Percentiles rank a stretch among this genome's conserved stretches.
These are phyloP conservation scores for Nysson spinosus DNA, from an alignment of 2,888 invertebrate genomes.

Conservation along the genomic window DNA sequence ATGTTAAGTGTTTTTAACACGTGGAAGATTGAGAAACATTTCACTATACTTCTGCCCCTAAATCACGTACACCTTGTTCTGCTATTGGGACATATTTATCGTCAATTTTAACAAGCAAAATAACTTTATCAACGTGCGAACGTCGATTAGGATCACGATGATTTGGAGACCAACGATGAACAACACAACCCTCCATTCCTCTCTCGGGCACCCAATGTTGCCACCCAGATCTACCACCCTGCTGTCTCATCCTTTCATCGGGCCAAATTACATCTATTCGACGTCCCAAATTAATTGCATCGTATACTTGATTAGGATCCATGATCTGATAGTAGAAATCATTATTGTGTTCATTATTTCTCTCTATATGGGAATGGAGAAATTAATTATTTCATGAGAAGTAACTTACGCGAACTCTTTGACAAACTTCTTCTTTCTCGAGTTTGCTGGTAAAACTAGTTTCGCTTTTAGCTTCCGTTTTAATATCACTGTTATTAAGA, in stretches of 20 bases:
- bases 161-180: slow-evolving; percentile 96
- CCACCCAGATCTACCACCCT: slow-evolving; percentile 94
- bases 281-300: slow-evolving; percentile 93
- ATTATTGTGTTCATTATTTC: too few species aligned
- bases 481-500: slow-evolving; percentile 81
- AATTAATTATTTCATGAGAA: not conserved
- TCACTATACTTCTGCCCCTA: slow-evolving; percentile 83
- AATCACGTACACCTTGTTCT: slow-evolving; percentile 90
- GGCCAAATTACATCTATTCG: slow-evolving; percentile 98
- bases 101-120: slow-evolving; percentile 94
- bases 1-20: slow-evolving; percentile 12
- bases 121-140: slow-evolving; percentile 94
- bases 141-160: slow-evolving; percentile 92
- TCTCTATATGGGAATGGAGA: too few species aligned
- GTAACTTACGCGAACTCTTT: slow-evolving; percentile 80
- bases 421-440: slow-evolving; percentile 78
- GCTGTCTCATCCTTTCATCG: slow-evolving; percentile 89
- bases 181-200: slow-evolving; percentile 96
- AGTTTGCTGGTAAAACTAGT: slow-evolving; percentile 72
- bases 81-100: slow-evolving; percentile 96
- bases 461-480: slow-evolving; percentile 75
- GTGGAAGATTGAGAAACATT: slow-evolving; percentile 31
- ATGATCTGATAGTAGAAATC: slow-evolving; percentile 77
- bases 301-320: slow-evolving; percentile 88
- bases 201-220: slow-evolving; percentile 92